A percentile compares a stretch with the other conserved stretches of the same genome.
These are phyloP conservation scores for Mylabris phalerata DNA, from an alignment of 1,140 invertebrate genomes.

Conservation along the genomic window DNA sequence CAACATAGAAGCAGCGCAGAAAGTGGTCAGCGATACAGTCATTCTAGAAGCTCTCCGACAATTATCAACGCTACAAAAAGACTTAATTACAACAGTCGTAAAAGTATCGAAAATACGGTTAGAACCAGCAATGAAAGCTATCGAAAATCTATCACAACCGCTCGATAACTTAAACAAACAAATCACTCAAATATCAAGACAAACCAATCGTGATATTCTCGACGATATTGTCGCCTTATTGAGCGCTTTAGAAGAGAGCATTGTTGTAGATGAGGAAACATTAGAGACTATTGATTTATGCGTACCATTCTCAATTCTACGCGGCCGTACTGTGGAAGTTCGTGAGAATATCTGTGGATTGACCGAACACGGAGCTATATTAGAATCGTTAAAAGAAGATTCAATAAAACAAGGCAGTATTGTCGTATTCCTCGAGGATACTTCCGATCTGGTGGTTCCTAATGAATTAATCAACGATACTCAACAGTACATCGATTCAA, in stretches of 20 bases:
- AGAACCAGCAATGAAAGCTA: conserved; percentile 28
- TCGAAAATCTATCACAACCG: conserved; percentile 35
- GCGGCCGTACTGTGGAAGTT: conserved; percentile 28
- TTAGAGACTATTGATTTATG: conserved; percentile 26
- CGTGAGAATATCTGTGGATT: conserved; percentile 33
- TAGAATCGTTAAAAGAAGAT: conserved; percentile 17
- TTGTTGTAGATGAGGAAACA: conserved; percentile 29
- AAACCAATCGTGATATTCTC: conserved; percentile 28
- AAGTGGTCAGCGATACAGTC: conserved; percentile 24
- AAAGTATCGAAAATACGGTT: conserved; percentile 27
- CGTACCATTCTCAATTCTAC: conserved; percentile 25
- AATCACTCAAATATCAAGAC: conserved; percentile 30
- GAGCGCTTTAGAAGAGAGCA: conserved; percentile 38
- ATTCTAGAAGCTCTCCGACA: conserved; percentile 35
- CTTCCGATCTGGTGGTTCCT: conserved; percentile 24
- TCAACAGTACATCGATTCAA: not conserved
- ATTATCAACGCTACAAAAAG: conserved; percentile 36
- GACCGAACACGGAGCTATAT: conserved; percentile 16
- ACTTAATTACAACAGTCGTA: conserved; percentile 29
- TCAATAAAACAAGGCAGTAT: conserved; percentile 18
- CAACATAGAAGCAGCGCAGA: conserved; percentile 37
- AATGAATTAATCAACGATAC: conserved; percentile 28
- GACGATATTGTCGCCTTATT: conserved; percentile 39
- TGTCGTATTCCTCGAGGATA: conserved; percentile 32
- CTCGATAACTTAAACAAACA: conserved; percentile 36